phyloP scores from a whole-genome alignment of 2,113 vertebrate genomes.

The Grammomys dolichurus region DNA sequence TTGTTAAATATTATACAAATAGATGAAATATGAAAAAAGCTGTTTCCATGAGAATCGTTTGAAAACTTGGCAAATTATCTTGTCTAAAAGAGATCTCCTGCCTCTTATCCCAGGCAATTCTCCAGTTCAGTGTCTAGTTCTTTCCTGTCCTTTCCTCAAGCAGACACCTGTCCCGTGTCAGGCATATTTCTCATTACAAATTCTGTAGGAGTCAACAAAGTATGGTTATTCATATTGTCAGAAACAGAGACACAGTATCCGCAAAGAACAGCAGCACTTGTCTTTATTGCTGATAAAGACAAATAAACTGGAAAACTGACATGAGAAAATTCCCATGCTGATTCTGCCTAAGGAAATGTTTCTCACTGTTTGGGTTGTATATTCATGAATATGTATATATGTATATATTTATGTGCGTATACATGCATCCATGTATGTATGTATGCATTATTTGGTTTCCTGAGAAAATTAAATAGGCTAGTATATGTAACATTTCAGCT shows the following conservation, averaged over 20 bases:
- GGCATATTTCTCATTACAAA: neutral
- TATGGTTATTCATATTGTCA: neutral
- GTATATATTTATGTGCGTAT: neutral
- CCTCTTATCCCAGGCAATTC: neutral
- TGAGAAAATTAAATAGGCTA: slow-evolving; percentile 25
- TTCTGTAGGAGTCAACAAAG: neutral
- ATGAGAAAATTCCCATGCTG: neutral
- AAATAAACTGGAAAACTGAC: slow-evolving; percentile 27
- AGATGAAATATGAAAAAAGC: slow-evolving; percentile 31
- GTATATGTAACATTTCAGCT: slow-evolving; percentile 16
- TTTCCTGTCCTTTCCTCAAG: neutral
- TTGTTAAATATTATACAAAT: slow-evolving; percentile 57
- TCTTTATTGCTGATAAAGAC: neutral
- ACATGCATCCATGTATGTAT: neutral
- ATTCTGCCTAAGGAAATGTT: slow-evolving; percentile 4
- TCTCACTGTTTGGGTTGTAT: neutral
- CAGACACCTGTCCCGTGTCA: neutral
- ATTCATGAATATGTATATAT: neutral
- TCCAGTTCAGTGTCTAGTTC: neutral
- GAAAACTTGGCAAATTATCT: neutral
- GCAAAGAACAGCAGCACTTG: neutral
- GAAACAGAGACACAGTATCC: neutral
- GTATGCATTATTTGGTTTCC: neutral
- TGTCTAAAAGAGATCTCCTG: neutral
- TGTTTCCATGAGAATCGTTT: slow-evolving; percentile 24